A percentile compares a stretch with the other conserved stretches of the same genome.
phyloP scores from a whole-genome alignment of 2,888 invertebrate species.

The Drosophila lutescens region DNA sequence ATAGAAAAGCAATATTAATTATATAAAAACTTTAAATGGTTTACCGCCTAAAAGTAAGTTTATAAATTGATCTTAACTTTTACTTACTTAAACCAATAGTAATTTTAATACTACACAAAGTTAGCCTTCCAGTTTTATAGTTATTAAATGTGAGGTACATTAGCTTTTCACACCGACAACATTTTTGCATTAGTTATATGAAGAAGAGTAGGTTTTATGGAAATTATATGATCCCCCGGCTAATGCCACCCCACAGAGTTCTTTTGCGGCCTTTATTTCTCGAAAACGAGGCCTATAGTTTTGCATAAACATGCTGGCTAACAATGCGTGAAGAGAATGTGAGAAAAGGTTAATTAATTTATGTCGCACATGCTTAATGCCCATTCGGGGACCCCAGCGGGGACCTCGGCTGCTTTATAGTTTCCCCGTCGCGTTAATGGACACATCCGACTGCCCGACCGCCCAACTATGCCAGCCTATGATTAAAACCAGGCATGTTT shows the following conservation, averaged over 20 bases:
- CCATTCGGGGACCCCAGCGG: constrained; percentile 57
- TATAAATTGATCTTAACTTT: too few species aligned
- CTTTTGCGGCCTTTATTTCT: constrained; percentile 30
- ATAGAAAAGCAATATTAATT: too few species aligned
- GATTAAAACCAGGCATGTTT: constrained; percentile 78
- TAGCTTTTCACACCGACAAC: neutral
- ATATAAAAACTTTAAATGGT: neutral
- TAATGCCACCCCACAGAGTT: constrained; percentile 28
- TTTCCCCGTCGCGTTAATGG: constrained; percentile 57
- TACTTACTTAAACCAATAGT: neutral
- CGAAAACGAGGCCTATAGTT: constrained; percentile 51
- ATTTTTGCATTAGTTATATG: constrained; percentile 12
- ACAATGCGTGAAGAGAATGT: constrained; percentile 54
- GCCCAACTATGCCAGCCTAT: constrained; percentile 50
- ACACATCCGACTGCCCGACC: constrained; percentile 19
- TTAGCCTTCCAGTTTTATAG: neutral
- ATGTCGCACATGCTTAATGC: constrained; percentile 71
- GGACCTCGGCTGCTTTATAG: constrained; percentile 27
- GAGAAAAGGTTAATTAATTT: constrained; percentile 77
- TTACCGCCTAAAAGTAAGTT: neutral
- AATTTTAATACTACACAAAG: neutral
- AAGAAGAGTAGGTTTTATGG: neutral
- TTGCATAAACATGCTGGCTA: constrained; percentile 60
- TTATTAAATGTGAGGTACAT: neutral
- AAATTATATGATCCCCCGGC: constrained; percentile 3